These are phyloP conservation scores for Leptodirus hochenwartii DNA, from an alignment of 2,888 invertebrate genomes.

Conservation along the genomic window DNA sequence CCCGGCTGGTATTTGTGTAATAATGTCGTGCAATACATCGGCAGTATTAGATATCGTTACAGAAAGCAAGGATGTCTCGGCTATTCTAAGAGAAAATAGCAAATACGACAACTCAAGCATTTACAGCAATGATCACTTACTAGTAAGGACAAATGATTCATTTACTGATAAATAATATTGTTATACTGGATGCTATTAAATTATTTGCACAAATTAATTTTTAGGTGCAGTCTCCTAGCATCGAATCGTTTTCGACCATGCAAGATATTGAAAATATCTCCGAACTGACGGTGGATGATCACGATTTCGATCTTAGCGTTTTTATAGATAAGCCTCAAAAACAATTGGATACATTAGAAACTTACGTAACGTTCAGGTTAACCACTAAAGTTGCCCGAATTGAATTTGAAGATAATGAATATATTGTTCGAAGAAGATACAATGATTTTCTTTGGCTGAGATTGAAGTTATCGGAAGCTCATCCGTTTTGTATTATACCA, in stretches of 20 bases:
- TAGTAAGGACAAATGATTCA: no score
- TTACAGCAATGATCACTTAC: slow-evolving; percentile 18
- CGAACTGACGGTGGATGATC: slow-evolving; percentile 33
- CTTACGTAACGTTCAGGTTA: slow-evolving; percentile 49
- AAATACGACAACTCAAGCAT: slow-evolving; percentile 22
- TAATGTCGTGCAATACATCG: slow-evolving; percentile 19
- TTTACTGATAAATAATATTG: no score
- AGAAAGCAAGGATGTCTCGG: slow-evolving; percentile 25
- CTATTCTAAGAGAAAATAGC: slow-evolving; percentile 21
- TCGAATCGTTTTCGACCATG: slow-evolving; percentile 39
- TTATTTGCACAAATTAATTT: slow-evolving; percentile 5
- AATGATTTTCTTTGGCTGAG: slow-evolving; percentile 56
- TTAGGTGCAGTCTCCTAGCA: slow-evolving; percentile 37
- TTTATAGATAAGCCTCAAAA: slow-evolving; percentile 56
- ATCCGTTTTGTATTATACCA: slow-evolving; percentile 47
- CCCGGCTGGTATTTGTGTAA: no score
- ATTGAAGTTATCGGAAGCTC: slow-evolving; percentile 41
- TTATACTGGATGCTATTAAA: slow-evolving; percentile 9
- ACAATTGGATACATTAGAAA: slow-evolving; percentile 49
- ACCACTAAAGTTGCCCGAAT: slow-evolving; percentile 46
- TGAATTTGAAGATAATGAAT: slow-evolving; percentile 43
- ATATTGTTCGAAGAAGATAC: slow-evolving; percentile 45
- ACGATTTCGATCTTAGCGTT: slow-evolving; percentile 40
- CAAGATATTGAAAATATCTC: slow-evolving; percentile 35
- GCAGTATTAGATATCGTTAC: slow-evolving; percentile 28